These are phyloP conservation scores for Pristionchus maxplancki DNA, from an alignment of 2,888 invertebrate genomes.

Conservation along the genomic window DNA sequence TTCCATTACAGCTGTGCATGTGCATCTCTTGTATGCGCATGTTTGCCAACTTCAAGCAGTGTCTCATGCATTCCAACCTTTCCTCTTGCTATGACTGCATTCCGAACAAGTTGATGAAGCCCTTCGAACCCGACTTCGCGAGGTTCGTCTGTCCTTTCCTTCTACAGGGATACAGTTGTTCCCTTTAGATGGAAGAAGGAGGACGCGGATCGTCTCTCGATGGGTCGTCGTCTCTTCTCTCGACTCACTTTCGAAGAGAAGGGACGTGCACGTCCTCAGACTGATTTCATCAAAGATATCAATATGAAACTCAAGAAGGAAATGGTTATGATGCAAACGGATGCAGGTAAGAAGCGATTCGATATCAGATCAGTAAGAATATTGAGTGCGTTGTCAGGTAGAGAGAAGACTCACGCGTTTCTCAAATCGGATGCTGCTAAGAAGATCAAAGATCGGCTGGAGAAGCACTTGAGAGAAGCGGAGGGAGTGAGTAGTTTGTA, in stretches of 20 bases:
- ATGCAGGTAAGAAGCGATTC: background rate
- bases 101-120: background rate
- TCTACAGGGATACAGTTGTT: background rate
- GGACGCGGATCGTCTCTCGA: background rate
- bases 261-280: background rate
- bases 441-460: background rate
- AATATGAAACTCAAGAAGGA: background rate
- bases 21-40: background rate
- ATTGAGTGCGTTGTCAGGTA: background rate
- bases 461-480: slow-evolving; percentile 2
- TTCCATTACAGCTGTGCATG: background rate
- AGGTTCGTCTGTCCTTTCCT: background rate
- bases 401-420: background rate
- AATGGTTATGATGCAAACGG: background rate
- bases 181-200: background rate
- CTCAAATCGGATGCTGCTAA: background rate
- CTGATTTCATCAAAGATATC: slow-evolving; percentile 12
- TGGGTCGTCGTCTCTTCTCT: slow-evolving; percentile 23
- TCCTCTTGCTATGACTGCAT: background rate
- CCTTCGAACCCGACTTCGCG: background rate
- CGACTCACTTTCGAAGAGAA: background rate
- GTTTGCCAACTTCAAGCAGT: slow-evolving; percentile 1
- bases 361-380: background rate
- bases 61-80: background rate
- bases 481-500: background rate